These are phyloP conservation scores for Horisme vitalbata DNA, from an alignment of 2,888 invertebrate genomes.

Conservation along the genomic window DNA sequence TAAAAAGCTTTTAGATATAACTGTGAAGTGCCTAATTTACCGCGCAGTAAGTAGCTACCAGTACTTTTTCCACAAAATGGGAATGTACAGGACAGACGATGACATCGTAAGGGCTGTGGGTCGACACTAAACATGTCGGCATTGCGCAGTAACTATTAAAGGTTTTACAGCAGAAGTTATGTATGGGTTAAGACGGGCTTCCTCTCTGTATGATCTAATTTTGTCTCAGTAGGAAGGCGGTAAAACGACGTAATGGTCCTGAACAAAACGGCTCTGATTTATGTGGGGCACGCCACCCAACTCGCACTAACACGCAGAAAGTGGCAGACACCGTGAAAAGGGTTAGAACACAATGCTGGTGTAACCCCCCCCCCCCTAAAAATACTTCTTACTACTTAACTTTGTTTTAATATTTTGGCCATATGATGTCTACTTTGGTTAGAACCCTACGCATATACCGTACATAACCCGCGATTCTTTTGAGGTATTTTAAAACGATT, in stretches of 20 bases:
- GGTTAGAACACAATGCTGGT: constrained; percentile 60
- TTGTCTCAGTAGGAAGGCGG: constrained; percentile 75
- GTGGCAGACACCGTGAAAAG: constrained; percentile 69
- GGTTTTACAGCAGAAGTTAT: constrained; percentile 70
- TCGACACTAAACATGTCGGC: constrained; percentile 49
- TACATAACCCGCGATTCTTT: no score
- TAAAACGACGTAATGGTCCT: constrained; percentile 74
- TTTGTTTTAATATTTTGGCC: no score
- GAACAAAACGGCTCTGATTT: constrained; percentile 77
- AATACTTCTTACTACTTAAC: no score
- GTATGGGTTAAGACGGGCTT: constrained; percentile 58
- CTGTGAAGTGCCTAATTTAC: constrained; percentile 5
- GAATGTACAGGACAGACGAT: constrained; percentile 35
- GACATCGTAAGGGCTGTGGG: constrained; percentile 35
- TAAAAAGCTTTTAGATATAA: constrained; percentile 2
- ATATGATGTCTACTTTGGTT: no score
- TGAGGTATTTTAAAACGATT: no score
- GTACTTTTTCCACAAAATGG: constrained; percentile 16
- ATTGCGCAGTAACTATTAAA: constrained; percentile 62
- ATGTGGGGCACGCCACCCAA: constrained; percentile 66
- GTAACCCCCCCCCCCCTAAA: no score
- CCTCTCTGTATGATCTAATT: constrained; percentile 75
- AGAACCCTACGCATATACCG: no score
- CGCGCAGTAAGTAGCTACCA: constrained; percentile 1
- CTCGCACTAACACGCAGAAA: constrained; percentile 69